phyloP scores from a whole-genome alignment of 2,888 invertebrate species.

The Lasioglossum figueresi region DNA sequence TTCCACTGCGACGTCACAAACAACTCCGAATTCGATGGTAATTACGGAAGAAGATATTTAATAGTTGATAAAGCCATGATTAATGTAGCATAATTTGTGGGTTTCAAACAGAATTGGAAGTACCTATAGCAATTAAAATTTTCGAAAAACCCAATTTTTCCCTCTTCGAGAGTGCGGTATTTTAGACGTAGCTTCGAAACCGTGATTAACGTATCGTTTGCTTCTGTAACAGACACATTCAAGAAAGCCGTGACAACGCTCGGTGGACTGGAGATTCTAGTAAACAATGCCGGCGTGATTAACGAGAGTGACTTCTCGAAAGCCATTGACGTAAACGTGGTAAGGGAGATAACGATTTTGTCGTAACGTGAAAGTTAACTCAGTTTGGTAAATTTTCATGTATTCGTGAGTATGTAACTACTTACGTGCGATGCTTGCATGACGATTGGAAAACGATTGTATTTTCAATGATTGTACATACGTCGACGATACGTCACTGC shows the following conservation, averaged over 20 bases:
- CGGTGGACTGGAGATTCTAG: conserved; percentile 85
- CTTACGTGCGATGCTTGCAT: no score
- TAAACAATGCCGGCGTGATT: conserved; percentile 81
- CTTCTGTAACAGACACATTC: conserved; percentile 81
- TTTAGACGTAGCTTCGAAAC: not conserved
- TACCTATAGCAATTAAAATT: not conserved
- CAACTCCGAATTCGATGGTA: conserved; percentile 78
- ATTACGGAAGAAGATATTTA: not conserved
- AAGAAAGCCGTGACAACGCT: conserved; percentile 83
- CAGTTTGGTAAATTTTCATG: not conserved
- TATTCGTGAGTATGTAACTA: not conserved
- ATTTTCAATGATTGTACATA: not conserved
- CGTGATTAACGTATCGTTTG: not conserved
- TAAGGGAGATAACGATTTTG: conserved; percentile 61
- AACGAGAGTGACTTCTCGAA: conserved; percentile 76
- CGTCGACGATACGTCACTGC: not conserved
- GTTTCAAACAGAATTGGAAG: not conserved
- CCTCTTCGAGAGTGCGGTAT: not conserved
- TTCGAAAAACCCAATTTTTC: not conserved
- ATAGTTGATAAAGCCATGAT: not conserved
- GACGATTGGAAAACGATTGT: not conserved
- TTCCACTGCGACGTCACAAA: conserved; percentile 77
- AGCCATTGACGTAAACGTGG: conserved; percentile 80
- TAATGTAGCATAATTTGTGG: not conserved
- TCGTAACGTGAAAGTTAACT: not conserved